Conservation (phyloP, 2,797 vertebrate genomes). For the Tinamus major region DNA sequence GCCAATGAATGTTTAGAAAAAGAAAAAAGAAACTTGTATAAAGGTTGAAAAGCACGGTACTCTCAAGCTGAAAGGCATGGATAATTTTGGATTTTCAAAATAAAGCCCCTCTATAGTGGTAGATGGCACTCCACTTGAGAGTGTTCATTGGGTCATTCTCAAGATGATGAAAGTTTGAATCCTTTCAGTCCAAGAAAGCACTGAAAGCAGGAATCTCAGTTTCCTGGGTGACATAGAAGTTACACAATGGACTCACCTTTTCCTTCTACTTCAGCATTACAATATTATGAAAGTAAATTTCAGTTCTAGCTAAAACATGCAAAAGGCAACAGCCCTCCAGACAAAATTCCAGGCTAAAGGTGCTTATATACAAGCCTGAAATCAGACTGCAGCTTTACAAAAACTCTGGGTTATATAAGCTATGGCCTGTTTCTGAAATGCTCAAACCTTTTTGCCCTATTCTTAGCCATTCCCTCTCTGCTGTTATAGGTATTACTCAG, state of each 20-base stretch:
- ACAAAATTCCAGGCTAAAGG: background rate
- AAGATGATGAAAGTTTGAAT: background rate
- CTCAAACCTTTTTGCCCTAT: fast-evolving
- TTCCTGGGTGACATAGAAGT: fast-evolving
- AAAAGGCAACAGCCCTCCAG: background rate
- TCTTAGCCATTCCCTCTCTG: background rate
- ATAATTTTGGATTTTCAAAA: background rate
- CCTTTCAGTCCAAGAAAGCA: background rate
- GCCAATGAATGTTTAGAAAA: background rate
- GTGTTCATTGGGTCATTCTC: background rate
- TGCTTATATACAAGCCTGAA: background rate
- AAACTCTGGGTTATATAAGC: background rate
- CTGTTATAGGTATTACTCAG: background rate
- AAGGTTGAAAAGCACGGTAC: background rate
- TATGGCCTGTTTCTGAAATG: background rate
- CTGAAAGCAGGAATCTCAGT: background rate
- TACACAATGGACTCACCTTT: background rate
- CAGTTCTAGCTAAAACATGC: background rate
- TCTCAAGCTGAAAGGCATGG: background rate
- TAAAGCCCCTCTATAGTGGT: background rate
- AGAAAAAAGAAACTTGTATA: background rate
- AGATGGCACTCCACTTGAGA: background rate
- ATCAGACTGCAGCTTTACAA: background rate
- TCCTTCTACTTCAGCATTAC: background rate
- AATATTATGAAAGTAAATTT: background rate